These are phyloP conservation scores for Dynastes maya DNA, from an alignment of 2,888 invertebrate genomes.

Conservation along the genomic window DNA sequence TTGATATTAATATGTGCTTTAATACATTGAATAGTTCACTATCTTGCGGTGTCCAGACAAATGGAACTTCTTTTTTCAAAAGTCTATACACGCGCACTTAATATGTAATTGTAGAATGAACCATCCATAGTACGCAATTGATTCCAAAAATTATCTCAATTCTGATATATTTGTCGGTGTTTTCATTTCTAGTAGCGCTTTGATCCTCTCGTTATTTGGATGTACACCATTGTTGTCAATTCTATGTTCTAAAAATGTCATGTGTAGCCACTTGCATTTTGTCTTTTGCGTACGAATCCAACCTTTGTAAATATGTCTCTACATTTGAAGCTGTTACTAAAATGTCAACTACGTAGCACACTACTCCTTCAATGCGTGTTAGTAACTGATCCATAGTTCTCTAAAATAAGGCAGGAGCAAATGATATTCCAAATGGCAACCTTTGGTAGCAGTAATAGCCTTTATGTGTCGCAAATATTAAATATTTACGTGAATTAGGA, in stretches of 20 bases:
- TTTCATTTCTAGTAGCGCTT: background rate
- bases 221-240: background rate
- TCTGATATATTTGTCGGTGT: background rate
- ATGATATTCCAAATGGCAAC: conserved; percentile 34
- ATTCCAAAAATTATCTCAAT: background rate
- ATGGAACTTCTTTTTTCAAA: background rate
- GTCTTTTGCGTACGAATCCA: too few species aligned
- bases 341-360: conserved; percentile 38
- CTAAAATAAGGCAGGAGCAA: background rate
- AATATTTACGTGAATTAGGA: conserved; percentile 30
- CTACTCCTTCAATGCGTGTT: conserved; percentile 10
- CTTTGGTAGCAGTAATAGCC: conserved; percentile 32
- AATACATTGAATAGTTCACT: background rate
- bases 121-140: background rate
- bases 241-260: background rate
- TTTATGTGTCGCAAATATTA: conserved; percentile 26
- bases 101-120: background rate
- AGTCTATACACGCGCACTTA: background rate
- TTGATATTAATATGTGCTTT: background rate
- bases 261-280: too few species aligned
- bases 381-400: too few species aligned
- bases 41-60: background rate
- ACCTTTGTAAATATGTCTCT: too few species aligned
- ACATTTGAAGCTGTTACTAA: conserved; percentile 8
- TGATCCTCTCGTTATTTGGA: background rate